A percentile compares a stretch with the other conserved stretches of the same genome.
These are phyloP conservation scores for Xanthia togata DNA, from an alignment of 2,888 invertebrate genomes.

Conservation along the genomic window DNA sequence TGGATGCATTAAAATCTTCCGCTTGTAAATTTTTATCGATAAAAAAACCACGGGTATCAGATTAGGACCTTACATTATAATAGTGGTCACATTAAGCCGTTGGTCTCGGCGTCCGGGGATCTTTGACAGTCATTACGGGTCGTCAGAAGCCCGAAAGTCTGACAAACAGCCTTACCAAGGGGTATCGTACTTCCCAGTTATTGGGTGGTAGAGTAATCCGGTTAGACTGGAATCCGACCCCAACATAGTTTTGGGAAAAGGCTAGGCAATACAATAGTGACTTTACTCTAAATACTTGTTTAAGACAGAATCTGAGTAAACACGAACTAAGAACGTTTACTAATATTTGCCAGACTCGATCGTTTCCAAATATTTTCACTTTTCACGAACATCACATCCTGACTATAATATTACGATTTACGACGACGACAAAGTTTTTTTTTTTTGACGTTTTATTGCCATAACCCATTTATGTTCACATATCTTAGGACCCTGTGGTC, in stretches of 20 bases:
- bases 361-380: background rate
- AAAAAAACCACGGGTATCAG: background rate
- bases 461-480: background rate
- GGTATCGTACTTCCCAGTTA: too few species aligned
- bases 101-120: too few species aligned
- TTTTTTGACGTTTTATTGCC: too few species aligned
- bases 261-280: background rate
- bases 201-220: too few species aligned
- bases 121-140: too few species aligned
- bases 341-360: background rate
- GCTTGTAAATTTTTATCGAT: background rate
- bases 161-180: too few species aligned
- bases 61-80: background rate
- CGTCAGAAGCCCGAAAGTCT: too few species aligned
- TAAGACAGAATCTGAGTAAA: background rate
- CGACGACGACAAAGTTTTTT: too few species aligned
- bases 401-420: background rate
- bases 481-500: background rate
- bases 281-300: too few species aligned
- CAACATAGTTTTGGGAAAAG: too few species aligned
- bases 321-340: background rate
- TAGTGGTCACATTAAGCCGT: background rate
- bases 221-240: too few species aligned
- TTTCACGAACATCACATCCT: background rate
- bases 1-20: background rate